Conservation (phyloP, 2,797 vertebrate species). For the Centroberyx gerrardi region DNA sequence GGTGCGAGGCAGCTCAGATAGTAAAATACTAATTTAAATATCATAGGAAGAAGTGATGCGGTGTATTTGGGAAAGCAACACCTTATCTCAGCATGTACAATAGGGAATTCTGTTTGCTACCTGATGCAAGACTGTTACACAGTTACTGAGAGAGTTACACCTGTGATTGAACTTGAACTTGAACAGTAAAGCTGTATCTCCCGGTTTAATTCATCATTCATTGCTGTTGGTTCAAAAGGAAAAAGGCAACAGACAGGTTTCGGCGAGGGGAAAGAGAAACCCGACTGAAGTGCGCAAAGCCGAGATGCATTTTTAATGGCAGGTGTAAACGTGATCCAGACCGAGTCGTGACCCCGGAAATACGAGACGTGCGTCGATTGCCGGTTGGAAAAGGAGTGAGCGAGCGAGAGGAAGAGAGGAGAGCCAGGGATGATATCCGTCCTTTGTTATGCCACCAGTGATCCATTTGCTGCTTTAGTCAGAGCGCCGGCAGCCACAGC, state of each 20-base stretch:
- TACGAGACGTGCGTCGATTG: constrained; percentile 61
- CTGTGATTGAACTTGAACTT: too few species aligned
- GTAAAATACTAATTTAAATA: too few species aligned
- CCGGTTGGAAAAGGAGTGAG: constrained; percentile 64
- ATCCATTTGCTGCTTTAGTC: constrained; percentile 67
- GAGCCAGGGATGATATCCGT: constrained; percentile 68
- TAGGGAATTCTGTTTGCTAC: too few species aligned
- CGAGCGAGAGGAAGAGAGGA: constrained; percentile 53
- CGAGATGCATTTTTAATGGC: constrained; percentile 64
- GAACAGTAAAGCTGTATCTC: constrained; percentile 8
- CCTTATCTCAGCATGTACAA: too few species aligned
- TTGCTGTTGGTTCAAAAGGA: constrained; percentile 24
- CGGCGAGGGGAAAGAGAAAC: constrained; percentile 39
- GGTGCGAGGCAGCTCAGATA: too few species aligned
- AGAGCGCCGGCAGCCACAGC: constrained; percentile 55
- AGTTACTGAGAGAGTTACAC: too few species aligned
- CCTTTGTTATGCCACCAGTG: constrained; percentile 67
- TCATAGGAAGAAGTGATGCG: too few species aligned
- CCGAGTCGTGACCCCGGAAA: constrained; percentile 24
- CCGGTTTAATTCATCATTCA: constrained; percentile 38
- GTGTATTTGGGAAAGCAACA: too few species aligned
- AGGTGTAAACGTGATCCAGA: constrained; percentile 64
- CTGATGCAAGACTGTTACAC: too few species aligned
- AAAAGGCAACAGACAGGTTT: constrained; percentile 64
- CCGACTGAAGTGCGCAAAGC: too few species aligned